A percentile compares a stretch with the other conserved stretches of the same genome.
These are phyloP conservation scores for Volucella inanis DNA, from an alignment of 2,888 invertebrate species.

Conservation along the genomic window DNA sequence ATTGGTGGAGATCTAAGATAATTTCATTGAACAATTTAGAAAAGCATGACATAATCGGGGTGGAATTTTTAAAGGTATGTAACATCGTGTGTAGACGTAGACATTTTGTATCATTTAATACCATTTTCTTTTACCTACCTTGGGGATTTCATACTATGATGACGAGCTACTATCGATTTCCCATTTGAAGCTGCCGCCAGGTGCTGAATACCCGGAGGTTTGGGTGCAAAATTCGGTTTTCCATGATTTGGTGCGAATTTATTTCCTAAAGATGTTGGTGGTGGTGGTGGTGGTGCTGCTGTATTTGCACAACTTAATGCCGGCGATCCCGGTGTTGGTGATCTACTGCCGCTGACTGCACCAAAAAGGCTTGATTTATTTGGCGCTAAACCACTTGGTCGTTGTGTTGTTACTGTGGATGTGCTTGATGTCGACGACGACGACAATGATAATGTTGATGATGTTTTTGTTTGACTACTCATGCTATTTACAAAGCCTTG, in stretches of 20 bases:
- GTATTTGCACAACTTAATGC: conserved; percentile 32
- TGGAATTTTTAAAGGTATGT: too few relatives aligned
- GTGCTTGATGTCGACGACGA: conserved; percentile 67
- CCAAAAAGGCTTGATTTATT: conserved; percentile 82
- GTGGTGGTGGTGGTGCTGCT: conserved; percentile 62
- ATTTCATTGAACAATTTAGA: conserved; percentile 7
- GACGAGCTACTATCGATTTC: conserved; percentile 86
- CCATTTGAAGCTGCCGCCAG: conserved; percentile 81
- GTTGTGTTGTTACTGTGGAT: conserved; percentile 74
- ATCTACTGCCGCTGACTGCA: conserved; percentile 75
- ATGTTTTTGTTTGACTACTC: conserved; percentile 78
- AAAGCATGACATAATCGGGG: not conserved
- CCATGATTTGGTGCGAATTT: conserved; percentile 85
- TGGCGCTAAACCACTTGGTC: conserved; percentile 79
- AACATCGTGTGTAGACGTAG: not conserved
- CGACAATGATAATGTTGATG: conserved; percentile 77
- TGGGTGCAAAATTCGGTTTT: conserved; percentile 93
- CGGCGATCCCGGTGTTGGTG: conserved; percentile 80
- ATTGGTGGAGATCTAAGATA: conserved; percentile 82
- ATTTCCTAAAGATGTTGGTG: conserved; percentile 68
- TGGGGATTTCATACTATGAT: conserved; percentile 93
- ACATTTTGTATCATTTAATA: not conserved
- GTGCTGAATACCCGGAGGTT: conserved; percentile 87
- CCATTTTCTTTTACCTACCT: conserved; percentile 83
- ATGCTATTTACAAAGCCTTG: conserved; percentile 82